Conservation (phyloP, 2,888 invertebrate genomes). For the Polietes domitor region DNA sequence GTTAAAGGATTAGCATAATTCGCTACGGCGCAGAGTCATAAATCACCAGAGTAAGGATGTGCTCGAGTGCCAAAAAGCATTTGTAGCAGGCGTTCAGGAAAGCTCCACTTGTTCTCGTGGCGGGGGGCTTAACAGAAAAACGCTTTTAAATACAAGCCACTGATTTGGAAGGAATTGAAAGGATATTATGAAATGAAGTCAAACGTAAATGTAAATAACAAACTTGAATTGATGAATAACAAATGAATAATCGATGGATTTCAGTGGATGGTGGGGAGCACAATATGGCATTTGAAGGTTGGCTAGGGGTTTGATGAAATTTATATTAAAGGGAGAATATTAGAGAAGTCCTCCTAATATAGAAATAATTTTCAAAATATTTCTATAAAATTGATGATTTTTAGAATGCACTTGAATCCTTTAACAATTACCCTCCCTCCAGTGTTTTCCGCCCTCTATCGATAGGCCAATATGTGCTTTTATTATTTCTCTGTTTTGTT, state of each 20-base stretch:
- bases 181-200: neutral
- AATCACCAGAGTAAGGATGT: neutral
- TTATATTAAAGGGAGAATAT: too few relatives aligned
- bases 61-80: neutral
- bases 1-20: slow-evolving; percentile 14
- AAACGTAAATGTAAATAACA: neutral
- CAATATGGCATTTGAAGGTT: neutral
- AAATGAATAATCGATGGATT: slow-evolving; percentile 1
- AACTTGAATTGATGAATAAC: neutral
- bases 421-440: too few relatives aligned
- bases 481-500: too few relatives aligned
- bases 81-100: neutral
- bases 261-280: neutral
- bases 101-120: neutral
- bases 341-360: too few relatives aligned
- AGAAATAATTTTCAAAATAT: too few relatives aligned
- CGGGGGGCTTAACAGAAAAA: neutral
- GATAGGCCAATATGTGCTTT: too few relatives aligned
- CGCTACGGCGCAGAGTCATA: neutral
- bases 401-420: too few relatives aligned
- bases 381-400: too few relatives aligned
- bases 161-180: neutral
- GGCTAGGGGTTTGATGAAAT: neutral
- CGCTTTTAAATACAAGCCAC: neutral
- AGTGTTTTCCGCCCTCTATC: too few relatives aligned